phyloP scores from a whole-genome alignment of 1,140 invertebrate genomes.

The Odontomachus brunneus region DNA sequence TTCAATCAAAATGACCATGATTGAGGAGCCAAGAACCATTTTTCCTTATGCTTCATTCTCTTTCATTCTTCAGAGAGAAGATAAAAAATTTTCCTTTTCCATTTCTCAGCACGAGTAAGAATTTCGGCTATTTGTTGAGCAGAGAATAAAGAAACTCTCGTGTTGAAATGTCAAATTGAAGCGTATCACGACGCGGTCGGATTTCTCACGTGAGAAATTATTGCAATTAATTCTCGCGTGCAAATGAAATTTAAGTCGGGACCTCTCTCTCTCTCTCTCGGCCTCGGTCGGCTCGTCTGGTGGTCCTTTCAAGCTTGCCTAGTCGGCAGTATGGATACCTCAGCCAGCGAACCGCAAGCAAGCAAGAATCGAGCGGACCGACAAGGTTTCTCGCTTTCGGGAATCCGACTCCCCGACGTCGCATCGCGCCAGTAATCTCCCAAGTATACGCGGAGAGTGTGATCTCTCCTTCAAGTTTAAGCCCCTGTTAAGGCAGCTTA shows the following conservation, averaged over 20 bases:
- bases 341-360: conserved; percentile 24
- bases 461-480: conserved; percentile 72
- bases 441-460: conserved; percentile 59
- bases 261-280: no score
- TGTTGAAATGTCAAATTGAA: no score
- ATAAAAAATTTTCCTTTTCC: no score
- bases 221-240: background rate
- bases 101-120: no score
- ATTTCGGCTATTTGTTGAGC: no score
- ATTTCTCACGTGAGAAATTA: background rate
- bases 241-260: background rate
- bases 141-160: no score
- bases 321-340: background rate
- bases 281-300: background rate
- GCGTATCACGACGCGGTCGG: no score
- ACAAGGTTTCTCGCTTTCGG: conserved; percentile 57
- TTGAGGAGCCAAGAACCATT: no score
- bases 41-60: no score
- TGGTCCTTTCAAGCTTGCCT: background rate
- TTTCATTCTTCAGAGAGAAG: no score
- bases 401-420: conserved; percentile 43
- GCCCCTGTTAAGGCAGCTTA: conserved; percentile 72
- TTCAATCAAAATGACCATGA: no score
- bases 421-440: conserved; percentile 63
- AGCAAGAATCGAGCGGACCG: conserved; percentile 29